These are phyloP conservation scores for Aegithalos caudatus DNA, from an alignment of 2,113 vertebrate genomes.

Conservation along the genomic window DNA sequence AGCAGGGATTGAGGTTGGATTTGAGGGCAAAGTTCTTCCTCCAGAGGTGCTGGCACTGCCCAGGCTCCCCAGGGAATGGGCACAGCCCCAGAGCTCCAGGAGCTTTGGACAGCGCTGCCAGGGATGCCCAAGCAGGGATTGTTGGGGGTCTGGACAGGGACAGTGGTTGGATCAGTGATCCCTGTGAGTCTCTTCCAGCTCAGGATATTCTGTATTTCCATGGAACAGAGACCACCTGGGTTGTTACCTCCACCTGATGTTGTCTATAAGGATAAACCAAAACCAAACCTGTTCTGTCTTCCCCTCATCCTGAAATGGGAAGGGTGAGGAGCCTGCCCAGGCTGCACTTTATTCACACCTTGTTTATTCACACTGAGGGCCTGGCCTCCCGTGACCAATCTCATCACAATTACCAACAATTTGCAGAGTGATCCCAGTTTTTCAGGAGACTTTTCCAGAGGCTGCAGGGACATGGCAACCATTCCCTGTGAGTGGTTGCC, in stretches of 20 bases:
- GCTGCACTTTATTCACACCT: not conserved
- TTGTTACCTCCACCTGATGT: not conserved
- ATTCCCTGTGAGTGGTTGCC: not conserved
- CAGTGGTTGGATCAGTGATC: too few species aligned
- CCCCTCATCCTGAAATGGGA: not conserved
- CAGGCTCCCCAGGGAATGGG: not conserved
- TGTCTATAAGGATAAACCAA: not conserved
- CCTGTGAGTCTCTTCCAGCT: not conserved
- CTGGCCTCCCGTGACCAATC: accelerated
- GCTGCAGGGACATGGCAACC: not conserved
- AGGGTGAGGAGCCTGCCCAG: not conserved
- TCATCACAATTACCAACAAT: not conserved
- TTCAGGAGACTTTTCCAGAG: not conserved
- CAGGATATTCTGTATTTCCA: not conserved
- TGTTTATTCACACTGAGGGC: not conserved
- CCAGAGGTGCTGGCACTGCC: not conserved
- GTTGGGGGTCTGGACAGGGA: not conserved
- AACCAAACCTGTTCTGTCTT: not conserved
- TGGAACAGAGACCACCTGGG: not conserved
- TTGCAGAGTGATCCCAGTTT: not conserved
- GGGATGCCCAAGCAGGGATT: not conserved
- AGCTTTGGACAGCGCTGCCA: not conserved
- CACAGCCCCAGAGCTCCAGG: not conserved
- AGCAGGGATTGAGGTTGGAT: not conserved
- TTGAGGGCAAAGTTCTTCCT: not conserved